Percentiles rank a stretch among this genome's conserved stretches.
Conservation (phyloP, 2,888 invertebrate genomes). For the Himalopsyche tibetana region DNA sequence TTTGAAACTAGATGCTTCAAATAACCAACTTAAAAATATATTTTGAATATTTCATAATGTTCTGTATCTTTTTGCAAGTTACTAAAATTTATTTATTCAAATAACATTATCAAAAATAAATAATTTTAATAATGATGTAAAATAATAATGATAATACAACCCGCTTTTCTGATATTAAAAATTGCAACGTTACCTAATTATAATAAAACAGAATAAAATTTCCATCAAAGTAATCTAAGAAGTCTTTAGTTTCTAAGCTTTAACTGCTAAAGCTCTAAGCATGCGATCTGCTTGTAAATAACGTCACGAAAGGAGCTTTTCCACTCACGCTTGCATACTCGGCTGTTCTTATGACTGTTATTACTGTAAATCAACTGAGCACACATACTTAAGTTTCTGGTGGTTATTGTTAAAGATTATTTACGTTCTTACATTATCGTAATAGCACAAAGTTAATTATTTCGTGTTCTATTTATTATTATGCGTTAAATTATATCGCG, state of each 20-base stretch:
- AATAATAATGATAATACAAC: too few relatives aligned
- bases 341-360: not conserved
- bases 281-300: constrained; percentile 23
- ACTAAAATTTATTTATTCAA: too few relatives aligned
- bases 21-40: too few relatives aligned
- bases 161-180: too few relatives aligned
- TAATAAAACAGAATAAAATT: not conserved
- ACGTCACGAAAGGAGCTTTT: constrained; percentile 27
- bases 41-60: too few relatives aligned
- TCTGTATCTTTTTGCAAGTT: too few relatives aligned
- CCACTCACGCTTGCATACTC: not conserved
- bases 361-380: constrained; percentile 1
- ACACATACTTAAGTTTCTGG: not conserved
- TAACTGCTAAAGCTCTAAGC: constrained; percentile 21
- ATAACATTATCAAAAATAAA: too few relatives aligned
- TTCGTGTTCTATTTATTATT: not conserved
- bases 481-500: too few relatives aligned
- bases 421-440: not conserved
- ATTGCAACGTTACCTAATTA: too few relatives aligned
- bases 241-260: not conserved
- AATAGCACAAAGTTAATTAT: not conserved
- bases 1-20: too few relatives aligned
- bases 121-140: too few relatives aligned
- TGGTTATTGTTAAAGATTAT: not conserved
- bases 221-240: constrained; percentile 4